Evolutionary conservation across 2,797 vertebrate genomes (phyloP).

Genomic region (Scomberomorus guttatus): DNA sequence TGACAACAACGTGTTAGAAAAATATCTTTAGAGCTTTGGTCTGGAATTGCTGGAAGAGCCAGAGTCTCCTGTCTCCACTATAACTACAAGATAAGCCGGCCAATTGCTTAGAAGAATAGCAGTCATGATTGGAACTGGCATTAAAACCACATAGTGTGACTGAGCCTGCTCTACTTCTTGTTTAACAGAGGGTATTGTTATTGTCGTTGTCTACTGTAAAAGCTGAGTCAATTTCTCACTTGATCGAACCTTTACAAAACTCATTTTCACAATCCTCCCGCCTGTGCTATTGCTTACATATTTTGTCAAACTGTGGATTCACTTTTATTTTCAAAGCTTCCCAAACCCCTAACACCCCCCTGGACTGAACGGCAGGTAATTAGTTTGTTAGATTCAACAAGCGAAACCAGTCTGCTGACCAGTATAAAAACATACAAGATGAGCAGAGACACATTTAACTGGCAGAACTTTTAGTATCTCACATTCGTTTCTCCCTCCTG

Average conservation of each 20-base stretch:
- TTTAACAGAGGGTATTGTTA: conserved; percentile 34
- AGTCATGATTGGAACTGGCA: conserved; percentile 46
- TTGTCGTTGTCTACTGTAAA: conserved; percentile 48
- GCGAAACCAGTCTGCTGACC: conserved; percentile 19
- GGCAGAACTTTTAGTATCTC: conserved; percentile 8
- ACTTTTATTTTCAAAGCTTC: conserved; percentile 28
- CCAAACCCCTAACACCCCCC: conserved; percentile 2
- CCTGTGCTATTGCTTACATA: conserved; percentile 25
- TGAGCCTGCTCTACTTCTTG: conserved; percentile 37
- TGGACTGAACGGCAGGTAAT: conserved; percentile 40
- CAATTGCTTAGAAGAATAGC: conserved; percentile 5
- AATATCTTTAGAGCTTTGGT: background rate
- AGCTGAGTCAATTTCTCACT: conserved; percentile 66
- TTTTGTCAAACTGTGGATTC: conserved; percentile 25
- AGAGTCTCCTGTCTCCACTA: conserved; percentile 6
- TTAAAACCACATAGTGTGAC: conserved; percentile 53
- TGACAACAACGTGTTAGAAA: background rate
- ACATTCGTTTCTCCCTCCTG: conserved; percentile 22
- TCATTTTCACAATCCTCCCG: conserved; percentile 36
- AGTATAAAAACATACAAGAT: background rate
- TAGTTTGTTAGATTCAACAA: conserved; percentile 25
- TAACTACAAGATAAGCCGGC: conserved; percentile 30
- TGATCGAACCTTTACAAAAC: conserved; percentile 61
- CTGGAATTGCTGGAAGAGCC: background rate
- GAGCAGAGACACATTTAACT: conserved; percentile 1